Evolutionary conservation across 2,888 invertebrate species (phyloP), one percentile per base, ranked within the genome.

Genomic region (Catonia carolina): DNA sequence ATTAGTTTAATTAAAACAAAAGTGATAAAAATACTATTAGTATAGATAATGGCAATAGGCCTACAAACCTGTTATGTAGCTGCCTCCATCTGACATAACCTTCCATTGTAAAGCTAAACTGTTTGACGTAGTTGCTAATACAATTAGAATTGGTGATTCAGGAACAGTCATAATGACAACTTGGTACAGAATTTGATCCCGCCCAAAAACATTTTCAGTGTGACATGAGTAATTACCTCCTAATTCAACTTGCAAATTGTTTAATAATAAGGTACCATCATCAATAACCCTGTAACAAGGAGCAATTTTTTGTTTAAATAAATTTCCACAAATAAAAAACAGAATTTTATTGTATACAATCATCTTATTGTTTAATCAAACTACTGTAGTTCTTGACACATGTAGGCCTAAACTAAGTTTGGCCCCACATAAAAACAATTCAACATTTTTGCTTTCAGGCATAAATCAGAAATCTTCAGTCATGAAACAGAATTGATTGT

Each of bases 141-240:
- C 78, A 70, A 75, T 80, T 69, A 78, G 76, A 67, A 70, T 76
- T 48, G 77, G 84, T 59, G 75, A 74, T 55, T 77, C 74, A 0
- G 87, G 86, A 42, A 83, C 78, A 64, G 83, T 77, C 68, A 85
- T 77, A 20, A 86, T 85, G 56, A 80, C 75, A 63, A 92, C 74
- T 55, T 83, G 81, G 75, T 89, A 89, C 60, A 81, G 79, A 59
- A 86, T 84, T 66, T 85, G 84, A 71, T 91, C 91, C 67, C 83
- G 84, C 17, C 91, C 92, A 73, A 86, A 87, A 54, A 84, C 77
- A 75, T 92, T 92, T 68, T 85, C 85, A 20, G 84, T 85, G 35
- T 81, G 77, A 69, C 89, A 89, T 20, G 85, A 83, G 74, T 86
- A 89, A 77, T 89, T 89, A 68, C 87, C 88, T 12, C 83, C 78